Percentiles rank a stretch among this genome's conserved stretches.
phyloP scores from a whole-genome alignment of 2,888 invertebrate species.

The Galerucella calmariensis region DNA sequence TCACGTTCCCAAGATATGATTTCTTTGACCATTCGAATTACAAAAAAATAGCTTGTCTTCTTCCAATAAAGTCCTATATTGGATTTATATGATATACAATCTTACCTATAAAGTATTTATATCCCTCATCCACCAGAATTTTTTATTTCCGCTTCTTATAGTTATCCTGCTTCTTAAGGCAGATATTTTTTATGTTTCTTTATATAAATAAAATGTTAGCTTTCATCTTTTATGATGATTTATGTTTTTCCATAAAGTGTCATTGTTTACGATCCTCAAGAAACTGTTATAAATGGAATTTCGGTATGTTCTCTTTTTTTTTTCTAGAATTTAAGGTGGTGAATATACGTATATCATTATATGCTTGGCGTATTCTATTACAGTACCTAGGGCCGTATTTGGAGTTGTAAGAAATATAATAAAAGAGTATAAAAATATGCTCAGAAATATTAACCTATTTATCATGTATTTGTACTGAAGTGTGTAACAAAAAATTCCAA shows the following conservation, averaged over 20 bases:
- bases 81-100: slow-evolving; percentile 10
- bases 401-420: too few relatives aligned
- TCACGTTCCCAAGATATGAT: neutral
- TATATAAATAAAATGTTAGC: slow-evolving; percentile 12
- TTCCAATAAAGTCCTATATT: slow-evolving; percentile 17
- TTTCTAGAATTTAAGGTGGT: too few relatives aligned
- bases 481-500: too few relatives aligned
- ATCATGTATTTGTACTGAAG: too few relatives aligned
- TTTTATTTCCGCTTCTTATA: slow-evolving; percentile 8
- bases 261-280: slow-evolving; percentile 13
- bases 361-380: too few relatives aligned
- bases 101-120: slow-evolving; percentile 18
- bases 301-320: too few relatives aligned
- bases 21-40: slow-evolving; percentile 16
- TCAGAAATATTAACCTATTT: too few relatives aligned
- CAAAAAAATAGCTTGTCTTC: slow-evolving; percentile 1
- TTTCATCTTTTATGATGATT: slow-evolving; percentile 8
- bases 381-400: too few relatives aligned
- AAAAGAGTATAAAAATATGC: too few relatives aligned
- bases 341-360: too few relatives aligned
- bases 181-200: slow-evolving; percentile 17
- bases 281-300: neutral
- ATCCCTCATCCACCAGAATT: slow-evolving; percentile 2
- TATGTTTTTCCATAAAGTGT: slow-evolving; percentile 15
- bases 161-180: slow-evolving; percentile 7